phyloP scores from a whole-genome alignment of 2,888 invertebrate species.

The Dasysyrphus tricinctus region DNA sequence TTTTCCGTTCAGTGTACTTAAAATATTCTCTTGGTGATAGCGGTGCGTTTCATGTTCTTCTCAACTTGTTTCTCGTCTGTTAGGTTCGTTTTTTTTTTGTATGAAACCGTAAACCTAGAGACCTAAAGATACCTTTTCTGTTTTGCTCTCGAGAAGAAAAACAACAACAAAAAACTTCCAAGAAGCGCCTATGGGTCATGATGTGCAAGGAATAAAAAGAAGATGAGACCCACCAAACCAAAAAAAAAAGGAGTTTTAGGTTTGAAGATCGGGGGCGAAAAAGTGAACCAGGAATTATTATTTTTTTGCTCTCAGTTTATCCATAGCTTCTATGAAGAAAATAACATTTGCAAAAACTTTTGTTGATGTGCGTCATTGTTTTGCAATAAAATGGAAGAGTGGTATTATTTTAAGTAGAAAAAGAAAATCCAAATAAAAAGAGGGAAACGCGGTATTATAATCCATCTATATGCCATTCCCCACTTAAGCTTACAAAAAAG shows the following conservation, averaged over 20 bases:
- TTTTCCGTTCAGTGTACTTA: neutral
- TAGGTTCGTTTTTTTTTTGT: conserved; percentile 25
- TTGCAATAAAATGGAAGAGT: conserved; percentile 4
- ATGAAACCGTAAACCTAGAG: conserved; percentile 75
- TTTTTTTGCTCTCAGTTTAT: conserved; percentile 4
- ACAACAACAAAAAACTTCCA: conserved; percentile 39
- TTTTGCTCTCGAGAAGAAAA: conserved; percentile 18
- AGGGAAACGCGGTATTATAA: conserved; percentile 21
- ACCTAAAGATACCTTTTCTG: conserved; percentile 73
- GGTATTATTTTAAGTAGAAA: conserved; percentile 28
- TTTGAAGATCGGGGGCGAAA: conserved; percentile 17
- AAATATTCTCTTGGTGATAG: conserved; percentile 10
- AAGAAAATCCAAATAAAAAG: neutral
- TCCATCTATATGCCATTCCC: conserved; percentile 56
- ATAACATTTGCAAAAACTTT: conserved; percentile 7
- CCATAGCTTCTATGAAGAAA: neutral
- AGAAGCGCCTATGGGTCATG: conserved; percentile 70
- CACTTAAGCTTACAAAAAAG: conserved; percentile 30
- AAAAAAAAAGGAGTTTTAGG: conserved; percentile 13
- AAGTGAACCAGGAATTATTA: conserved; percentile 43
- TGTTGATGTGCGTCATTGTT: conserved; percentile 52
- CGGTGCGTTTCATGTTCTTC: conserved; percentile 61
- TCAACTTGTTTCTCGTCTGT: conserved; percentile 23
- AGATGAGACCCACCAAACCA: neutral
- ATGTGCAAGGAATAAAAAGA: conserved; percentile 40